These are phyloP conservation scores for Agonopterix alstromeriana DNA, from an alignment of 2,888 invertebrate genomes.

Conservation along the genomic window DNA sequence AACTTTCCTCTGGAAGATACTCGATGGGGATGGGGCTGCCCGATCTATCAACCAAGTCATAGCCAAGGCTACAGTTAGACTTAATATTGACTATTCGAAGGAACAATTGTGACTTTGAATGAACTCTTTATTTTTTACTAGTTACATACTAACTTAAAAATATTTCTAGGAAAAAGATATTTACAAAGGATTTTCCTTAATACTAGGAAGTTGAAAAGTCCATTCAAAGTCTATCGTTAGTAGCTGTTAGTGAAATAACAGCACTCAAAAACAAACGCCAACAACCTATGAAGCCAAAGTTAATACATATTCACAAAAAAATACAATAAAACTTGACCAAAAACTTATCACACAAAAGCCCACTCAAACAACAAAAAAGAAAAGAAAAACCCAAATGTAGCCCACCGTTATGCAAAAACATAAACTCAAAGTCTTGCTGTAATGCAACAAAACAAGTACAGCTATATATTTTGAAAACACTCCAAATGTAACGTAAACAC, in stretches of 20 bases:
- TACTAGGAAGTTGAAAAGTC: slow-evolving; percentile 16
- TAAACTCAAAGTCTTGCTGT: slow-evolving; percentile 18
- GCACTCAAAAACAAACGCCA: slow-evolving; percentile 46
- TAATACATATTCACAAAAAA: slow-evolving; percentile 13
- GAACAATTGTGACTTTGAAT: slow-evolving; percentile 49
- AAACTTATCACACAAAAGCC: slow-evolving; percentile 3
- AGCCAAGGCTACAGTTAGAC: slow-evolving; percentile 69
- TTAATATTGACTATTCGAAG: slow-evolving; percentile 28
- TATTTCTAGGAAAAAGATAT: background rate
- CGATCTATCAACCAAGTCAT: slow-evolving; percentile 80
- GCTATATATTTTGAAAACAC: slow-evolving; percentile 18
- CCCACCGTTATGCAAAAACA: slow-evolving; percentile 23
- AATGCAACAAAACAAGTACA: slow-evolving; percentile 10
- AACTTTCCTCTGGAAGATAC: slow-evolving; percentile 93
- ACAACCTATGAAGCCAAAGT: slow-evolving; percentile 13
- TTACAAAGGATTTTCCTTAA: background rate
- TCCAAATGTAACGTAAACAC: slow-evolving; percentile 16
- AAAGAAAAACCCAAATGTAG: slow-evolving; percentile 23
- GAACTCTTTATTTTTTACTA: slow-evolving; percentile 27
- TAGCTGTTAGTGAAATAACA: slow-evolving; percentile 75
- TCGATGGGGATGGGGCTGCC: slow-evolving; percentile 96
- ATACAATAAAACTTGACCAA: slow-evolving; percentile 11
- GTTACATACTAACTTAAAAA: background rate
- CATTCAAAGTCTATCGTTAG: slow-evolving; percentile 70
- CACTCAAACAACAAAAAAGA: slow-evolving; percentile 3